Conservation (phyloP, 2,113 vertebrate species). For the Ammospiza nelsoni region DNA sequence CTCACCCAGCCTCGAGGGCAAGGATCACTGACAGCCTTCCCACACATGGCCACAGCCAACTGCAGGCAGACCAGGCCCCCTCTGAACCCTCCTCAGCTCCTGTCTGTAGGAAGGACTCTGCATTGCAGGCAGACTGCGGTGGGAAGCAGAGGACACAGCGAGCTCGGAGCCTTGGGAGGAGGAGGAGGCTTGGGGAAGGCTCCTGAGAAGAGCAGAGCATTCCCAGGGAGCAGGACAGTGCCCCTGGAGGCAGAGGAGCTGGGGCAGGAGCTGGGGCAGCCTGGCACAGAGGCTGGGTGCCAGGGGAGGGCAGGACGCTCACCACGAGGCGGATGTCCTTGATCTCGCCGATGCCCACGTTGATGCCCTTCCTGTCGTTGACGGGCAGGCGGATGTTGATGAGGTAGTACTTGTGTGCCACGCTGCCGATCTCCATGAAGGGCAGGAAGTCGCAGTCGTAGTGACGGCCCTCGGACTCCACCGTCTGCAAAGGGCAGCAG, state of each 20-base stretch:
- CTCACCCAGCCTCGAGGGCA: neutral
- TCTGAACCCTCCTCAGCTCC: neutral
- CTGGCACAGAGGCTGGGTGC: accelerated
- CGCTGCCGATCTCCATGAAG: constrained; percentile 95
- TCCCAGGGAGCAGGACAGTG: neutral
- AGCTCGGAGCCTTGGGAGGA: accelerated
- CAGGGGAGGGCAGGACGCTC: neutral
- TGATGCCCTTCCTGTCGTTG: constrained; percentile 89
- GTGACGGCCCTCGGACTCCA: constrained; percentile 88
- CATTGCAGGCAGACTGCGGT: accelerated
- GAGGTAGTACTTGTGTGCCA: constrained; percentile 96
- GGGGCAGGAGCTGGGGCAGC: neutral
- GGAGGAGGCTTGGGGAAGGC: neutral
- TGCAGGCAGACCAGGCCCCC: neutral
- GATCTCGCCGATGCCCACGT: constrained; percentile 94
- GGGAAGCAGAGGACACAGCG: neutral
- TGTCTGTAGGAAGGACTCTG: accelerated
- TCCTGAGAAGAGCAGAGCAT: neutral
- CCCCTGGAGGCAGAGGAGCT: neutral
- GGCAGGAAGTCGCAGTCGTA: constrained; percentile 93
- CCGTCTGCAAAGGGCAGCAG: constrained; percentile 71
- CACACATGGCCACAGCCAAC: accelerated
- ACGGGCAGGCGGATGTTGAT: constrained; percentile 95
- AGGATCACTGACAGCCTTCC: neutral
- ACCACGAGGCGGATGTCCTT: constrained; percentile 94